Evolutionary conservation across 2,113 vertebrate species (phyloP).

Genomic region (Pavo muticus): DNA sequence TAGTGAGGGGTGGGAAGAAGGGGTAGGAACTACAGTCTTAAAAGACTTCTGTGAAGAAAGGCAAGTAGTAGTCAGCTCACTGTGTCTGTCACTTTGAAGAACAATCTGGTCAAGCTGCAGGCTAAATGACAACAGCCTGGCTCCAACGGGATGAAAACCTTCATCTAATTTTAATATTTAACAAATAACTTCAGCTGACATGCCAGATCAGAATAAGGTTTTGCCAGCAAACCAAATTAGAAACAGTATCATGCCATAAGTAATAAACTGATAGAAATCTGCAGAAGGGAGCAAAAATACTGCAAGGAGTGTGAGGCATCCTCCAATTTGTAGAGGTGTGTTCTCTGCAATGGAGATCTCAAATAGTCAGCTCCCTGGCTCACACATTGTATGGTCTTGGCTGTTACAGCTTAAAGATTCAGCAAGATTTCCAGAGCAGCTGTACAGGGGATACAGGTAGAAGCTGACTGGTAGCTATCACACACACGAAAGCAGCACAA

Average conservation of each 20-base stretch:
- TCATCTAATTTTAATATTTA: slow-evolving; percentile 40
- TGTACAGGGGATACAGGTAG: not conserved
- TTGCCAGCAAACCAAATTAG: not conserved
- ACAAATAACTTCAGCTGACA: not conserved
- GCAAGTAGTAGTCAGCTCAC: not conserved
- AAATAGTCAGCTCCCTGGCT: not conserved
- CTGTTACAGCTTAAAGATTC: not conserved
- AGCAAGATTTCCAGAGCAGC: not conserved
- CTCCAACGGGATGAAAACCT: slow-evolving; percentile 34
- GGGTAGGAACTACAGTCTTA: not conserved
- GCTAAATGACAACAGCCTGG: slow-evolving; percentile 47
- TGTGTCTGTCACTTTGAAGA: slow-evolving; percentile 39
- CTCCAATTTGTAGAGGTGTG: not conserved
- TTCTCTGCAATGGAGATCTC: not conserved
- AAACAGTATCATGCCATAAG: not conserved
- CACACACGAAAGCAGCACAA: not conserved
- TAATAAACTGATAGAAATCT: not conserved
- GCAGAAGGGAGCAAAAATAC: not conserved
- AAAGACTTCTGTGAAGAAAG: not conserved
- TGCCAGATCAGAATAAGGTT: not conserved
- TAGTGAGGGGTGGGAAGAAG: not conserved
- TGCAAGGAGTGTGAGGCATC: not conserved
- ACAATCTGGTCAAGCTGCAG: slow-evolving; percentile 59
- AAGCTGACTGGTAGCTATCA: not conserved
- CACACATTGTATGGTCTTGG: not conserved